Percentiles rank a stretch among this genome's conserved stretches.
These are phyloP conservation scores for Papilio xuthus DNA, from an alignment of 1,140 invertebrate species.

Conservation along the genomic window DNA sequence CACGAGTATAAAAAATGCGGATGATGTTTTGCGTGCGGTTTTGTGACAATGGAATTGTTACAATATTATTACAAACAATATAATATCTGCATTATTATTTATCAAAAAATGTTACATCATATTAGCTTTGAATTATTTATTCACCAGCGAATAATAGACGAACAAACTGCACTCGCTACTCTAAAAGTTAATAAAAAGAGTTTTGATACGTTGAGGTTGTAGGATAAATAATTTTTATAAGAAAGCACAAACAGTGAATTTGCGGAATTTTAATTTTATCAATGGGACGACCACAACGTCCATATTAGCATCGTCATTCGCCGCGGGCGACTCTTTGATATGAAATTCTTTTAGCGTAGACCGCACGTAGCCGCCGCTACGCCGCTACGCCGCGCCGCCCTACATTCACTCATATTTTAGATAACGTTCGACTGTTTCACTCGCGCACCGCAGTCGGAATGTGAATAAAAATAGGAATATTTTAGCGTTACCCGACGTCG, in stretches of 20 bases:
- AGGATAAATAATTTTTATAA: background rate
- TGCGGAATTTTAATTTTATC: slow-evolving; percentile 30
- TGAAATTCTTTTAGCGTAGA: slow-evolving; percentile 74
- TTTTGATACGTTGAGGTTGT: background rate
- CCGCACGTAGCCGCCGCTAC: slow-evolving; percentile 66
- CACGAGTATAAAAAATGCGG: slow-evolving; percentile 13
- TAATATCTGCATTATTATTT: background rate
- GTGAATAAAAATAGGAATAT: slow-evolving; percentile 70
- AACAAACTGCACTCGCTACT: too few species aligned
- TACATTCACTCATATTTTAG: slow-evolving; percentile 73
- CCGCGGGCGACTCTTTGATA: slow-evolving; percentile 69
- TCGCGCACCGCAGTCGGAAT: slow-evolving; percentile 51
- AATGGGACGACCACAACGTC: slow-evolving; percentile 43
- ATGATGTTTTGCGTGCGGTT: slow-evolving; percentile 11
- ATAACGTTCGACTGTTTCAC: slow-evolving; percentile 71
- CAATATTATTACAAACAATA: too few species aligned
- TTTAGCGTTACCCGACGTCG: slow-evolving; percentile 49
- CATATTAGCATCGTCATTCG: slow-evolving; percentile 46
- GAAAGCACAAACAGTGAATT: background rate
- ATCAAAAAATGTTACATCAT: too few species aligned
- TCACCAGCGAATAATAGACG: too few species aligned
- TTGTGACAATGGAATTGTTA: background rate
- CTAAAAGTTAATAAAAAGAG: too few species aligned
- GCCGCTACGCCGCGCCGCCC: slow-evolving; percentile 50
- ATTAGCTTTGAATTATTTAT: background rate